Base-by-base conservation (phyloP, 2,113 vertebrate genomes). In the Psettodes erumei region DNA sequence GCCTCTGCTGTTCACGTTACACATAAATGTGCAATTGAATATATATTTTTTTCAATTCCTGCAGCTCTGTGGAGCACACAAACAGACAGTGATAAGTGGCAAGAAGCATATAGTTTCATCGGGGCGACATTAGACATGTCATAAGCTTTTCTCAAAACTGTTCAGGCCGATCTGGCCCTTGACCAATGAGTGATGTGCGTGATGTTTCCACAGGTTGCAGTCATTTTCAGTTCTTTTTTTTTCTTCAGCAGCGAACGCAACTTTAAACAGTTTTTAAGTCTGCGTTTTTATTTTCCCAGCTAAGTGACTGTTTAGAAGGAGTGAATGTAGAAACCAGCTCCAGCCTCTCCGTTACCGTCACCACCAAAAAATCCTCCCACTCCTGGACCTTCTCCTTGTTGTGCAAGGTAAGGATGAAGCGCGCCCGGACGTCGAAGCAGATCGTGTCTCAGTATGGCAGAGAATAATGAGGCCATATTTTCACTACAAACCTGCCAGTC, bases 371-470 rank as follows among this genome's bases (percentile, higher is more conserved):
- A 59, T 99, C 97, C 35, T 94, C 96, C 75, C 97, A 98, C 90
- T 96, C 94, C 1, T 99, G 98, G 98, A 97, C 95, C 18, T 99
- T 99, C 91, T 96, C 95, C 81, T 94, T 99, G 87, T 96, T 95
- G 63, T 99, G 98, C 95, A 97, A 98, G 97, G 98, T 99, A 96
- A n/a, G 30, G 70, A 27, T 61, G 8, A 68, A 18, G 4, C 15
- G 13, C 64, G 51, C 27, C 38, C 13, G 38, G 8, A 21, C 38
- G 1, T 77, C 27, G 25, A 13, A 37, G 6, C 33, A 42, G 60
- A 38, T 78, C 3, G 27, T 43, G 28, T 77, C 1, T 51, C 33
- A 61, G 12, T 40, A 27, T 38, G 13, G 18, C 5, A 23, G 27
- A 28, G 11, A 19, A 45, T 35, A n/a, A 35, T 48, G 40, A 37